Base-by-base conservation (phyloP, 2,888 invertebrate genomes). In the Pristionchus exspectatus region DNA sequence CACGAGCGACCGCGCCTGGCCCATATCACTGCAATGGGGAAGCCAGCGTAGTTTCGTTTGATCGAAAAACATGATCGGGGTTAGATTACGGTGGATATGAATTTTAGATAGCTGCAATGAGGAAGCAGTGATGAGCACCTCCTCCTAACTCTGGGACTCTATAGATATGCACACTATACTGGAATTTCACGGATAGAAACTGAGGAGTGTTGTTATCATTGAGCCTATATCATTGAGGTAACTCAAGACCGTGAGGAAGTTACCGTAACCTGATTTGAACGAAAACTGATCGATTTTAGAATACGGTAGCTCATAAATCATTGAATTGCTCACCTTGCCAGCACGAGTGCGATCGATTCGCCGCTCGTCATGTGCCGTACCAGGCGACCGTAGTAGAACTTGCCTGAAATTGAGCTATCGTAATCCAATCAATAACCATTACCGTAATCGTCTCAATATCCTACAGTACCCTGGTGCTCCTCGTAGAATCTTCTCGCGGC, bases 351-450 rank as follows among this genome's bases (percentile, higher is more conserved):
- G 24, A 86, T 69, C 44, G 86, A 86, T 4, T 86, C 87, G 5
- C 87, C 87, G 56, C 87, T 74, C 18, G 91, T 89, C 50, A 92
- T 91, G 88, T 93, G 93, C 2, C 93, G 91, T 33, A 94, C 91
- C 14, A 94, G 88, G n/a, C 93, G 93, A 63, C 90, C 87, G 90
- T 93, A 93, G 92, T 93, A 94, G 91, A 94, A 94, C 59, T 93
- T 93, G 54, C 92, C 93, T 92, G 89, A 30, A 90, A 12, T 21
- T 24, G 54, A 30, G 21, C 50, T 54, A 56, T 56, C 21, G 27
- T 54, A 84, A 56, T 30, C 18, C n/a, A 38, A 38, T 38, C 38
- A 38, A 38, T 38, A 38, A n/a, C n/a, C n/a, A n/a, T 18, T 14
- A 54, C 38, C 14, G 18, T 21, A 21, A 30, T 77, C 77, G 21